phyloP scores from a whole-genome alignment of 2,797 vertebrate species.

The Cuniculus paca region DNA sequence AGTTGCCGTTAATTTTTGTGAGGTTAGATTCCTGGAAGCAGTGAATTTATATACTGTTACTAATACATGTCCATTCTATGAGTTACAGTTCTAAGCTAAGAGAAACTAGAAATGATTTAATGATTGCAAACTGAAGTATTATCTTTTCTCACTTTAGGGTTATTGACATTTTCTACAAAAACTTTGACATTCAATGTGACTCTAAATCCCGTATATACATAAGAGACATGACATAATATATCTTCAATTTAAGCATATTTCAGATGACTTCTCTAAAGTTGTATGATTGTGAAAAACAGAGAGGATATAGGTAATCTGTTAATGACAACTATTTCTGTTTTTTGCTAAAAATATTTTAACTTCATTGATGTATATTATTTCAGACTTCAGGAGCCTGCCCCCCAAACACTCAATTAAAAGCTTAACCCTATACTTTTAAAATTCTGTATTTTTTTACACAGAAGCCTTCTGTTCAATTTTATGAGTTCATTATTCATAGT shows the following conservation, averaged over 20 bases:
- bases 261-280: conserved; percentile 50
- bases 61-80: conserved; percentile 70
- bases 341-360: conserved; percentile 46
- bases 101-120: conserved; percentile 48
- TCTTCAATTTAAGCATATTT: conserved; percentile 24
- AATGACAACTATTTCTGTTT: conserved; percentile 24
- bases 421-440: conserved; percentile 43
- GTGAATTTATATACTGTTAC: conserved; percentile 65
- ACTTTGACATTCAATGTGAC: conserved; percentile 51
- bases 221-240: background rate
- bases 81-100: conserved; percentile 60
- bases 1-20: conserved; percentile 76
- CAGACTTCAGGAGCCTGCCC: conserved; percentile 37
- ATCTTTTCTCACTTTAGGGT: conserved; percentile 62
- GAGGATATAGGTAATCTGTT: conserved; percentile 6
- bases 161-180: conserved; percentile 58
- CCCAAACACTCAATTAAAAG: conserved; percentile 23
- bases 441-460: conserved; percentile 8
- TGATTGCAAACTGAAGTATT: conserved; percentile 65
- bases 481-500: conserved; percentile 20
- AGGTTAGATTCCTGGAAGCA: conserved; percentile 82
- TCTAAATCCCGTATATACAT: conserved; percentile 8
- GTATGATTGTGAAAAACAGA: conserved; percentile 6
- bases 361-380: conserved; percentile 46
- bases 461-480: conserved; percentile 21